Conservation (phyloP, 2,888 invertebrate species). For the Nezara viridula region DNA sequence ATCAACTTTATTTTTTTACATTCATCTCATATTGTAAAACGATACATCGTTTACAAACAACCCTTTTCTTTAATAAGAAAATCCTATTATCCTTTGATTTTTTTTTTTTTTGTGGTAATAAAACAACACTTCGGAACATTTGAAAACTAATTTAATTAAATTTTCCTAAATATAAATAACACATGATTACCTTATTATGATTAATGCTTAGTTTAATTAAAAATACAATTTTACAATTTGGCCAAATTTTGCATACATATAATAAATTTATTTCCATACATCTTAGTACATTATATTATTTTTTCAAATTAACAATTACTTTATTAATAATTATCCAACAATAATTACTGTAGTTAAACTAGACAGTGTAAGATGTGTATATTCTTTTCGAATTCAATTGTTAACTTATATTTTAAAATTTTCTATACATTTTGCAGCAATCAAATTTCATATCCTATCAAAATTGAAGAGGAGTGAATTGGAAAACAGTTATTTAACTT, state of each 20-base stretch:
- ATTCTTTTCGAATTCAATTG: background rate
- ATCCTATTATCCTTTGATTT: no score
- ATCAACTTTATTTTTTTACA: background rate
- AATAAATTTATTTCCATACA: background rate
- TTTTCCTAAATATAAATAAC: no score
- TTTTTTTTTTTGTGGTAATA: no score
- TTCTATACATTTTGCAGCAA: background rate
- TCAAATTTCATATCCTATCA: conserved; percentile 14
- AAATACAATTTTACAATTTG: background rate
- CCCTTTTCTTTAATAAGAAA: background rate
- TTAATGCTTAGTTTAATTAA: background rate
- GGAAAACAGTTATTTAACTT: conserved; percentile 11
- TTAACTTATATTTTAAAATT: background rate
- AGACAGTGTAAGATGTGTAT: background rate
- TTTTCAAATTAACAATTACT: no score
- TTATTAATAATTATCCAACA: no score
- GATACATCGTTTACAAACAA: no score
- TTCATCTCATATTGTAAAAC: background rate
- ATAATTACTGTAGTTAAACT: background rate
- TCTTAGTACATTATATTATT: background rate
- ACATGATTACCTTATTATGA: no score
- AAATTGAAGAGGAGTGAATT: conserved; percentile 47
- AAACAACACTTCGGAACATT: no score
- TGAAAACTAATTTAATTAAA: no score
- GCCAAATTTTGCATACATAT: background rate